phyloP scores from a whole-genome alignment of 2,888 invertebrate species.

The Macaria notata region DNA sequence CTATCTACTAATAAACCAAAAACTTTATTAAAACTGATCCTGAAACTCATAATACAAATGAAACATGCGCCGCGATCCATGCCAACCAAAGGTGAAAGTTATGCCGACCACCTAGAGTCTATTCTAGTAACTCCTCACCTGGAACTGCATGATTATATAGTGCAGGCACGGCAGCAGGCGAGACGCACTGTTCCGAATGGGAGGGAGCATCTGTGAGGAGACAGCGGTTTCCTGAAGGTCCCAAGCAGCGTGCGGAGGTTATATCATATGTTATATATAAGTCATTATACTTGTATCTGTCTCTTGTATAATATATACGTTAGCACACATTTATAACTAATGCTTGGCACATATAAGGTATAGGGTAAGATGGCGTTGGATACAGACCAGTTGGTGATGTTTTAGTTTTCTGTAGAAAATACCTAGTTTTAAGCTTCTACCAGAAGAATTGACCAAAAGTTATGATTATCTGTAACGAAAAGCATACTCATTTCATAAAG shows the following conservation, averaged over 20 bases:
- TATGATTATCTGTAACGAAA: too few species aligned
- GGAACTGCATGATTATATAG: constrained; percentile 73
- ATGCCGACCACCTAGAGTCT: constrained; percentile 42
- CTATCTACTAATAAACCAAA: constrained; percentile 2
- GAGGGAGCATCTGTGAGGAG: constrained; percentile 75
- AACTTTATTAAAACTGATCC: constrained; percentile 1
- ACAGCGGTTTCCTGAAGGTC: constrained; percentile 67
- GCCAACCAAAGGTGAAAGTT: constrained; percentile 11
- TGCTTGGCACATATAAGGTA: neutral
- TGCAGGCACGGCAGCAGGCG: constrained; percentile 73
- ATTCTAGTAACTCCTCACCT: constrained; percentile 76
- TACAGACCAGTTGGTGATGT: too few species aligned
- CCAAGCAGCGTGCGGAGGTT: constrained; percentile 44
- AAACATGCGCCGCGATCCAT: constrained; percentile 28
- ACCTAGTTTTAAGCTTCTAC: too few species aligned
- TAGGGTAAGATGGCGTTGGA: too few species aligned
- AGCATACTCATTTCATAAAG: too few species aligned
- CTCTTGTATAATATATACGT: too few species aligned
- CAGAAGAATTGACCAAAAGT: too few species aligned
- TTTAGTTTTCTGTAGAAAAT: too few species aligned
- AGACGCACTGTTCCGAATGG: constrained; percentile 68
- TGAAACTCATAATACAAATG: constrained; percentile 7
- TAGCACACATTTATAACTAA: constrained; percentile 10
- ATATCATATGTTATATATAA: constrained; percentile 23
- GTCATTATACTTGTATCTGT: too few species aligned